Evolutionary conservation across 2,888 invertebrate genomes (phyloP), one percentile per base, ranked within the genome.

Genomic region (Myopa testacea): DNA sequence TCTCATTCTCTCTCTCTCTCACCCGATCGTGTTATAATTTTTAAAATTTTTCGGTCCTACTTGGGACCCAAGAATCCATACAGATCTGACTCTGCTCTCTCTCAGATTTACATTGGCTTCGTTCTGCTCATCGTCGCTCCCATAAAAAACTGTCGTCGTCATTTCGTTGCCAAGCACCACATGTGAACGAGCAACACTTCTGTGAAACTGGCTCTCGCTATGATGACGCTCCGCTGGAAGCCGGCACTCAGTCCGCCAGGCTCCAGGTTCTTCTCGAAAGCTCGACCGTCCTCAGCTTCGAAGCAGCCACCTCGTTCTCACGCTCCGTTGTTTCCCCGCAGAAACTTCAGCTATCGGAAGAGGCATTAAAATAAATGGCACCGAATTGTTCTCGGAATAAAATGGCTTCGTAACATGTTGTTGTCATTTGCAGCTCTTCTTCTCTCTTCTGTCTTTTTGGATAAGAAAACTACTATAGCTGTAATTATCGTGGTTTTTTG

Each of bases 161-260:
- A 75, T 75, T 75, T 45, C 73, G 55, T 65, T 45, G 37, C 55
- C 60, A 40, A 58, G 45, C n/a, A 14, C 37, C 58, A 72, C 63
- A 58, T 75, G 69, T 58, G 68, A 55, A 55, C 55, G n/a, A 45
- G 8, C 52, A 37, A 26, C 40, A 68, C 60, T 69, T 58, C 62
- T 55, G 60, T 19, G 60, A 69, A 69, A 69, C 68, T 75, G 75
- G 69, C 58, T 75, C 58, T 75, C 60, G 60, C 19, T 40, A 70
- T 26, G 6, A 6, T 45, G 45, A 45, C 10, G 55, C 34, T 50
- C 37, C 4, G 65, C 34, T 38, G 65, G 38, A 12, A 65, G 65
- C 4, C 38, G 0, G 19, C 63, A 55, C 4, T n/a, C 55, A 16
- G n/a, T 55, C 45, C 55, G 55, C 55, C 55, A 10, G 10, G 14